Conservation (phyloP, 2,797 vertebrate genomes). For the Nannoperca australis region DNA sequence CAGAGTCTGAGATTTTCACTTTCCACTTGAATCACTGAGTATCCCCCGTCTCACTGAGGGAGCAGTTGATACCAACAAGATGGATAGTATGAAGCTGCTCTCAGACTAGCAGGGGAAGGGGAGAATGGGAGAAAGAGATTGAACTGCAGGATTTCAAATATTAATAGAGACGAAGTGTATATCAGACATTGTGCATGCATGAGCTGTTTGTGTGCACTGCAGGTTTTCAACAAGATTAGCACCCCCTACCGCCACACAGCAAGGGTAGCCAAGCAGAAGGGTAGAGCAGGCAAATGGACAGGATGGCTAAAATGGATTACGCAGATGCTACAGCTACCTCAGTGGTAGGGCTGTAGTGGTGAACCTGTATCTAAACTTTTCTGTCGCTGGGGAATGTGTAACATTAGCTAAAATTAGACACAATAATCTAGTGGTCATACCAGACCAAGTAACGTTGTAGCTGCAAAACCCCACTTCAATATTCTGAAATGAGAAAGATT, state of each 20-base stretch:
- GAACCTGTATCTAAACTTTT: background rate
- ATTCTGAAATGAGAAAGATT: background rate
- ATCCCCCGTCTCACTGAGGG: slow-evolving; percentile 26
- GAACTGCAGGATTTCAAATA: slow-evolving; percentile 73
- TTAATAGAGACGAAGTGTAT: slow-evolving; percentile 67
- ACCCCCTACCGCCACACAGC: slow-evolving; percentile 30
- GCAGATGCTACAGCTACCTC: slow-evolving; percentile 12
- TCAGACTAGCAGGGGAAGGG: slow-evolving; percentile 23
- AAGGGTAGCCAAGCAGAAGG: slow-evolving; percentile 53
- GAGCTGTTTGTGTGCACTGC: slow-evolving; percentile 65
- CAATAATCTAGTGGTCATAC: too few species aligned
- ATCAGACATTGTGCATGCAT: slow-evolving; percentile 71
- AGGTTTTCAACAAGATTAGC: slow-evolving; percentile 62
- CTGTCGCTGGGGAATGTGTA: too few species aligned
- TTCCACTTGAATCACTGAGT: slow-evolving; percentile 39
- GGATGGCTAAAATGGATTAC: slow-evolving; percentile 23
- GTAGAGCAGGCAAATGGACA: slow-evolving; percentile 38
- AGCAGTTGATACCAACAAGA: slow-evolving; percentile 54
- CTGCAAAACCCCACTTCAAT: background rate
- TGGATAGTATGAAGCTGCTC: slow-evolving; percentile 43
- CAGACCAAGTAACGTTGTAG: too few species aligned
- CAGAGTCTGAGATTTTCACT: slow-evolving; percentile 49
- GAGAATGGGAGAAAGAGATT: slow-evolving; percentile 46
- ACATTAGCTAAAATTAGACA: too few species aligned
- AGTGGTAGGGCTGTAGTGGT: background rate